phyloP scores from a whole-genome alignment of 2,113 vertebrate genomes.

The Phasianus colchicus region DNA sequence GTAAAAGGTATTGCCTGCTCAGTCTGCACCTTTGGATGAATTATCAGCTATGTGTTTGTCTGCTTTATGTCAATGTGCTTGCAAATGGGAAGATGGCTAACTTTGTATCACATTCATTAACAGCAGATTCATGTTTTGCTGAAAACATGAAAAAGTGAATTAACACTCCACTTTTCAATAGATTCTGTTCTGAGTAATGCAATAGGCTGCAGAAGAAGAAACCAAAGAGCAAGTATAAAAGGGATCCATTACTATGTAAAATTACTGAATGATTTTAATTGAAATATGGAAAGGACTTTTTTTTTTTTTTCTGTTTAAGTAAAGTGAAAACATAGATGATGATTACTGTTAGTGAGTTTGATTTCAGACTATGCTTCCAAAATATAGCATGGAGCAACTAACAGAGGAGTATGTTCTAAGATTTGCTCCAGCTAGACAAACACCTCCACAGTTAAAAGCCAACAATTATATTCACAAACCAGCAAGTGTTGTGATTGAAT shows the following conservation, averaged over 20 bases:
- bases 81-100: neutral
- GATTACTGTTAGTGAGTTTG: constrained; percentile 29
- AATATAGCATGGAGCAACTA: constrained; percentile 49
- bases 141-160: neutral
- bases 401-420: constrained; percentile 43
- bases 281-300: constrained; percentile 7
- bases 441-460: constrained; percentile 1
- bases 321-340: constrained; percentile 64
- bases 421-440: constrained; percentile 47
- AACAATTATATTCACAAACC: neutral
- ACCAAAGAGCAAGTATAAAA: neutral
- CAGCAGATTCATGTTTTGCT: neutral
- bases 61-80: neutral
- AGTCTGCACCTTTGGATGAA: neutral
- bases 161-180: neutral
- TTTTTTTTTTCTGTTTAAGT: constrained; percentile 7
- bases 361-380: constrained; percentile 38
- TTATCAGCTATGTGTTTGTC: neutral
- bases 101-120: neutral
- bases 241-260: neutral
- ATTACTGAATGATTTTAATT: constrained; percentile 17
- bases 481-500: neutral
- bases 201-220: neutral
- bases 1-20: neutral
- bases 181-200: neutral